Evolutionary conservation across 2,113 vertebrate genomes (phyloP).

Genomic region (Pomatorhinus ruficollis): DNA sequence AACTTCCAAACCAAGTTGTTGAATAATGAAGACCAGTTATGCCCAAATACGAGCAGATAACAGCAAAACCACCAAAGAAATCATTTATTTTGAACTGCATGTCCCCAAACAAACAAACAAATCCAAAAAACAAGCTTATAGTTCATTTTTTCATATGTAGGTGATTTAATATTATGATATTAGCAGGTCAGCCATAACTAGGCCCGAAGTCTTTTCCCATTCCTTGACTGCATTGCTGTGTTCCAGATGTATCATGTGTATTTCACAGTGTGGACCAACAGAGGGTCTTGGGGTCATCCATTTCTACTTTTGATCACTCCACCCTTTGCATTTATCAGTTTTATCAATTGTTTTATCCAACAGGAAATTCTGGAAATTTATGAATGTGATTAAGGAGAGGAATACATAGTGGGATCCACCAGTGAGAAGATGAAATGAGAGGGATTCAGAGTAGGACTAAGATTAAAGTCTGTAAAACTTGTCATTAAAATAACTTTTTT

Average conservation of each 20-base stretch:
- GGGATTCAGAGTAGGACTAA: not conserved
- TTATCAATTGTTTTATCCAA: not conserved
- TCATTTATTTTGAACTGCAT: not conserved
- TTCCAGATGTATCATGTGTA: not conserved
- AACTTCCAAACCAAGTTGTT: not conserved
- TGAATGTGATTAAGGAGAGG: not conserved
- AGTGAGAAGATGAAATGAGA: not conserved
- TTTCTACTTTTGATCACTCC: not conserved
- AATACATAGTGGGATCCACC: not conserved
- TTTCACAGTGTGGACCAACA: not conserved
- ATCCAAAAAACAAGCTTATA: fast-evolving
- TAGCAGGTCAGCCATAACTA: not conserved
- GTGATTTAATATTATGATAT: not conserved
- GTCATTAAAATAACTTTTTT: not conserved
- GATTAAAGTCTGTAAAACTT: not conserved
- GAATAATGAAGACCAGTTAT: not conserved
- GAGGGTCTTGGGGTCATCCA: not conserved
- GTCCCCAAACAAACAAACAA: not conserved
- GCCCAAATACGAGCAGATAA: not conserved
- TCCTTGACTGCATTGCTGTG: not conserved
- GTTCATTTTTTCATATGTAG: not conserved
- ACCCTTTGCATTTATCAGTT: not conserved
- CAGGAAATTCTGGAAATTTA: not conserved
- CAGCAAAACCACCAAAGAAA: not conserved
- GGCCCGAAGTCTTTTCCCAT: fast-evolving